Evolutionary conservation across 2,888 invertebrate species (phyloP).

Genomic region (Spisula solida): DNA sequence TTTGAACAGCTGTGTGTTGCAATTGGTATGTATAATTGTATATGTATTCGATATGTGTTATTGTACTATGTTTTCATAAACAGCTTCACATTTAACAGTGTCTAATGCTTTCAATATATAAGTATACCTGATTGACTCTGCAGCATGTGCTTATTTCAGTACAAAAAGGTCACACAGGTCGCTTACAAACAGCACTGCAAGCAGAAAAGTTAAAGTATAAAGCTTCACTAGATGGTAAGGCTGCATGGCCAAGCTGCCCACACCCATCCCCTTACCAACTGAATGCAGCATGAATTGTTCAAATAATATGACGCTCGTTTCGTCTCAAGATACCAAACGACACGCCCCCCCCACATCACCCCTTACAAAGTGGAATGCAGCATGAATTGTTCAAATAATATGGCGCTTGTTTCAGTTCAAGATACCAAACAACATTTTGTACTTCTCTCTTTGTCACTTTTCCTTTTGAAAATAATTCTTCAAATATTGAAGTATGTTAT

Average conservation of each 20-base stretch:
- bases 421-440: background rate
- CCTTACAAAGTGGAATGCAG: constrained; percentile 30
- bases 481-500: no score
- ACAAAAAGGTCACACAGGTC: constrained; percentile 64
- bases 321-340: background rate
- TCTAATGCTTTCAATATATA: constrained; percentile 1
- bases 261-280: background rate
- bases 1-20: no score
- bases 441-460: background rate
- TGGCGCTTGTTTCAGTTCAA: background rate
- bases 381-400: constrained; percentile 24
- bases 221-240: constrained; percentile 67
- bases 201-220: constrained; percentile 63
- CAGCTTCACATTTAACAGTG: constrained; percentile 13
- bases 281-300: constrained; percentile 38
- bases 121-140: background rate
- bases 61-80: background rate
- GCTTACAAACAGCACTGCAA: constrained; percentile 68
- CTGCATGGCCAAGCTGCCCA: constrained; percentile 40
- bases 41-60: no score
- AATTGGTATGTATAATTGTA: no score
- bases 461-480: no score
- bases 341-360: no score
- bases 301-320: no score
- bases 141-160: constrained; percentile 67